Evolutionary conservation across 2,888 invertebrate genomes (phyloP).

Genomic region (Cremastinae sp.): DNA sequence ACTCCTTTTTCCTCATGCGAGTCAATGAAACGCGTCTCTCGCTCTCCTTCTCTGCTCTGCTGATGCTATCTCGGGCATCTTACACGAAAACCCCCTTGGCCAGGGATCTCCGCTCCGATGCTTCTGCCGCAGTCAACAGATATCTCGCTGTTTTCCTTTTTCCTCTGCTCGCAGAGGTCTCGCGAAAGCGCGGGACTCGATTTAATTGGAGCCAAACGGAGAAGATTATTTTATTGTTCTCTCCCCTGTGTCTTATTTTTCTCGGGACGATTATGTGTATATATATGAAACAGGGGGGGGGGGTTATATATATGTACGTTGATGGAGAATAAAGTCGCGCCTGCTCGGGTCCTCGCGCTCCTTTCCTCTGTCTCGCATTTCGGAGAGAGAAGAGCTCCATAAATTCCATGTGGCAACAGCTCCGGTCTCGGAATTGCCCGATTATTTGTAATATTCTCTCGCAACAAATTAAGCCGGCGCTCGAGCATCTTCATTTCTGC

Average conservation of each 20-base stretch:
- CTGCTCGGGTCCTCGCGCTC: conserved; percentile 22
- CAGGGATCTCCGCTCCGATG: conserved; percentile 34
- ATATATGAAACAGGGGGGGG: too few relatives aligned
- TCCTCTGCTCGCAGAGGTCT: conserved; percentile 9
- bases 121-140: conserved; percentile 54
- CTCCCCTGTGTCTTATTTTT: too few relatives aligned
- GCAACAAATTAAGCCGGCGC: conserved; percentile 36
- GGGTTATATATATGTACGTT: too few relatives aligned
- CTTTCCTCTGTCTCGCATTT: conserved; percentile 1
- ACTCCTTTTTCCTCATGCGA: conserved; percentile 19
- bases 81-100: conserved; percentile 47
- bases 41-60: too few relatives aligned
- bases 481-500: conserved; percentile 38
- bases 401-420: not conserved
- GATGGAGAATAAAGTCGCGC: too few relatives aligned
- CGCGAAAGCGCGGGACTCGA: not conserved
- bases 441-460: conserved; percentile 1
- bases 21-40: conserved; percentile 59
- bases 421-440: not conserved
- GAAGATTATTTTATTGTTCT: conserved; percentile 1
- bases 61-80: conserved; percentile 57
- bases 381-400: not conserved
- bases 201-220: conserved; percentile 21
- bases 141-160: conserved; percentile 32
- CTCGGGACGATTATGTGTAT: too few relatives aligned